Evolutionary conservation across 2,797 vertebrate genomes (phyloP).

Genomic region (Xiphorhynchus erythropygius): DNA sequence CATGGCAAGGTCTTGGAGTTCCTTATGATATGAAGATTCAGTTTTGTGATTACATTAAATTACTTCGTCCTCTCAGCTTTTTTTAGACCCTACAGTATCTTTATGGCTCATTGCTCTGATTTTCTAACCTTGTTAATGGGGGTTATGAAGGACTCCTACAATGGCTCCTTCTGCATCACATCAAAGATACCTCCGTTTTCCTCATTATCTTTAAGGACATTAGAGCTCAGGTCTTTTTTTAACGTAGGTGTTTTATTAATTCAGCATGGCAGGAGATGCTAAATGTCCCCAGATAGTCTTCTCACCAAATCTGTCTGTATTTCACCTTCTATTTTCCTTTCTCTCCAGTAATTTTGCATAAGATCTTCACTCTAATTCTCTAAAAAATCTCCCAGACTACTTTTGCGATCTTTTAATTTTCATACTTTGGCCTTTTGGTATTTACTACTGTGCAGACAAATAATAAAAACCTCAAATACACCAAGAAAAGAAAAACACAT

Average conservation of each 20-base stretch:
- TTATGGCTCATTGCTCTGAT: background rate
- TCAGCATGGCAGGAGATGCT: background rate
- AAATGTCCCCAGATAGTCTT: background rate
- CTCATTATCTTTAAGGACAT: background rate
- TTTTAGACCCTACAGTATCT: background rate
- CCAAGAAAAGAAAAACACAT: background rate
- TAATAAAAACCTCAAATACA: background rate
- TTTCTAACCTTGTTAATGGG: background rate
- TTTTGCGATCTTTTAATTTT: background rate
- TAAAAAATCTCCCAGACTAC: background rate
- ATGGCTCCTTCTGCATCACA: background rate
- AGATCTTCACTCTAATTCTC: background rate
- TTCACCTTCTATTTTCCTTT: background rate
- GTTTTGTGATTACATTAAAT: background rate
- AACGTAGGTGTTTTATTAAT: background rate
- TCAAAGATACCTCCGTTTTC: background rate
- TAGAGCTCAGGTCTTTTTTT: background rate
- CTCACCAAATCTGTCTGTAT: background rate
- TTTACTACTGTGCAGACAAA: background rate
- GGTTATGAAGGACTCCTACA: background rate
- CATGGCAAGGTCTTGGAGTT: background rate
- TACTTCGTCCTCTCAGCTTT: background rate
- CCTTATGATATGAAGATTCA: background rate
- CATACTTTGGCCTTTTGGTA: background rate
- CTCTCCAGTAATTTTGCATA: background rate